Conservation (phyloP, 2,113 vertebrate species). For the Plectropomus leopardus region DNA sequence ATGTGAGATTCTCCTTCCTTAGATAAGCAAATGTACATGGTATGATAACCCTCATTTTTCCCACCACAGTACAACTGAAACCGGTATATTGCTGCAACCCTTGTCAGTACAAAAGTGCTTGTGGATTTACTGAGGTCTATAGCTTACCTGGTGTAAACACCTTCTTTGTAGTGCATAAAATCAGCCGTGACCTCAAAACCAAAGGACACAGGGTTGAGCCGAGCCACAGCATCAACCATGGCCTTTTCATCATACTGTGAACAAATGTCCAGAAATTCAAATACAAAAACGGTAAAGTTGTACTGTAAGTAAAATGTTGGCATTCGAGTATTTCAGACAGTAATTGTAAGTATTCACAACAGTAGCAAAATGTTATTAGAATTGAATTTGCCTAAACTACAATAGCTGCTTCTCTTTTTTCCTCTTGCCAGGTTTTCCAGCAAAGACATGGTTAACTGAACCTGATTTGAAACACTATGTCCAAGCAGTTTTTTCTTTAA, state of each 20-base stretch:
- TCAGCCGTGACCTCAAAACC: constrained; percentile 87
- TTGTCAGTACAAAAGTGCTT: neutral
- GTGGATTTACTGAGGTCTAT: neutral
- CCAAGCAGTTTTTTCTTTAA: neutral
- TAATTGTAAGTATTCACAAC: neutral
- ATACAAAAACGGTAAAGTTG: neutral
- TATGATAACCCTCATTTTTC: no score
- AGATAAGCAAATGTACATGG: no score
- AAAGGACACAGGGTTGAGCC: constrained; percentile 91
- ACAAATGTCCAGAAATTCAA: neutral
- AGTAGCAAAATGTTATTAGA: neutral
- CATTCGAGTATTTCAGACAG: neutral
- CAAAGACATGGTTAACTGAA: neutral
- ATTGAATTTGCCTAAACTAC: neutral
- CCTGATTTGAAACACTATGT: neutral
- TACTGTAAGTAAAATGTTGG: neutral
- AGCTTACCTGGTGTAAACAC: constrained; percentile 90
- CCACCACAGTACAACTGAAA: no score
- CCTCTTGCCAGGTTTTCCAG: neutral
- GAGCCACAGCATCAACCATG: constrained; percentile 90
- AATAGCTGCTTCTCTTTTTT: neutral
- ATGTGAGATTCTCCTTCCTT: no score
- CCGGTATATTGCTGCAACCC: no score
- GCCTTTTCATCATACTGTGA: constrained; percentile 87
- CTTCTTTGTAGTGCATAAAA: constrained; percentile 88